Conservation (phyloP, 2,888 invertebrate genomes). For the Microctonus aethiopoides region DNA sequence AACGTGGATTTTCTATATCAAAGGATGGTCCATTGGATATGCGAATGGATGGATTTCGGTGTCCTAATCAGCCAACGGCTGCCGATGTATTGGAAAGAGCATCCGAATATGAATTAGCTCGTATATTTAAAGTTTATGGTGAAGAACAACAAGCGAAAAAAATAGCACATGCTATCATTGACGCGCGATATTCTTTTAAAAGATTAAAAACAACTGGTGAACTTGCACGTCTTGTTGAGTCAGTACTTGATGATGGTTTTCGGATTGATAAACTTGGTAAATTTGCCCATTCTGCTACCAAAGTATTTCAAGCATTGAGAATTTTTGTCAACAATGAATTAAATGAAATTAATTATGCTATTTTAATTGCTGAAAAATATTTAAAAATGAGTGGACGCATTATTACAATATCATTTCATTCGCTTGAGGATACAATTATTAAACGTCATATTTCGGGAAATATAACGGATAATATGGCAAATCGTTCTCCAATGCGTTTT, state of each 20-base stretch:
- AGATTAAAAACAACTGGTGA: constrained; percentile 85
- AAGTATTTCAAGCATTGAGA: constrained; percentile 91
- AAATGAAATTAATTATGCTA: constrained; percentile 92
- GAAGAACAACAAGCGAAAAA: constrained; percentile 89
- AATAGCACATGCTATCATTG: constrained; percentile 88
- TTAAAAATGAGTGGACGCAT: constrained; percentile 83
- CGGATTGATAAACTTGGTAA: constrained; percentile 80
- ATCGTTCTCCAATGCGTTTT: constrained; percentile 79
- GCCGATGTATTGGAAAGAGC: constrained; percentile 86
- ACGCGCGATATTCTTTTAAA: constrained; percentile 81
- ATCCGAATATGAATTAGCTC: constrained; percentile 81
- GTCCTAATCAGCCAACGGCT: constrained; percentile 81
- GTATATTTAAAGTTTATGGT: constrained; percentile 91
- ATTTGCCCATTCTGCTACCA: constrained; percentile 85
- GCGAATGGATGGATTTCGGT: constrained; percentile 89
- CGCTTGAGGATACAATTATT: constrained; percentile 92
- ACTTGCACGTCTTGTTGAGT: constrained; percentile 79
- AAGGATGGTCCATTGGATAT: constrained; percentile 92
- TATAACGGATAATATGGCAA: constrained; percentile 77
- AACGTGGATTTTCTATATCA: constrained; percentile 87
- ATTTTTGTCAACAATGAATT: constrained; percentile 97
- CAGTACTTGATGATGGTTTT: constrained; percentile 70
- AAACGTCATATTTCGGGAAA: constrained; percentile 89
- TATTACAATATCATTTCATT: constrained; percentile 90
- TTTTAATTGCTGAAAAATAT: constrained; percentile 80